These are phyloP conservation scores for Clarias magur DNA, from an alignment of 2,113 vertebrate genomes.

Conservation along the genomic window DNA sequence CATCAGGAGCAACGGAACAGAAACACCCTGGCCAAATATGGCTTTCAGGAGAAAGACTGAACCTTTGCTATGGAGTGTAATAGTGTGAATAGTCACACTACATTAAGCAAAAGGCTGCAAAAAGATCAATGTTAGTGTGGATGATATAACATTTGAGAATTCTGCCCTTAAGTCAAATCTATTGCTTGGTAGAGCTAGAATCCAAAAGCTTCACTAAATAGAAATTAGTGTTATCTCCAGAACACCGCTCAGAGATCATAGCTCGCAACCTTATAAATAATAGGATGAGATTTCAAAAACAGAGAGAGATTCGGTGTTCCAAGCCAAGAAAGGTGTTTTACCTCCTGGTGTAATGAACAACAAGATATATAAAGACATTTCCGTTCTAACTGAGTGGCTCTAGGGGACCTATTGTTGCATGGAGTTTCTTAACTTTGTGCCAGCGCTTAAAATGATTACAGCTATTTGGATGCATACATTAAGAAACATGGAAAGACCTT, in stretches of 20 bases:
- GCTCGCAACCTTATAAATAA: constrained; percentile 29
- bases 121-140: constrained; percentile 17
- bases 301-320: background rate
- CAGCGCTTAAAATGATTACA: constrained; percentile 21
- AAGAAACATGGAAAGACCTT: constrained; percentile 15
- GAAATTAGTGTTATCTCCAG: background rate
- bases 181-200: constrained; percentile 17
- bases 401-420: background rate
- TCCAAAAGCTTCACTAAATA: constrained; percentile 14
- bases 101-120: background rate
- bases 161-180: background rate
- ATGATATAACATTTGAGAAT: constrained; percentile 12
- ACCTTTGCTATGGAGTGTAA: background rate
- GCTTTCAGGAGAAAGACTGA: background rate
- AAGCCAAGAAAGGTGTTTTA: constrained; percentile 19
- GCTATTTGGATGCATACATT: constrained; percentile 7
- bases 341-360: background rate
- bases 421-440: constrained; percentile 2
- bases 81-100: constrained; percentile 4
- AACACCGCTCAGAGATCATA: constrained; percentile 14
- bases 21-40: background rate
- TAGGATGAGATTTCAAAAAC: background rate
- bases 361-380: constrained; percentile 14
- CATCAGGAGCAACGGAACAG: constrained; percentile 13
- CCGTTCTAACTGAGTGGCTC: background rate